Evolutionary conservation across 92 coral and sea anemone genomes (phyloP), one percentile per base, ranked within the genome.

Genomic region (Siderastrea siderea): DNA sequence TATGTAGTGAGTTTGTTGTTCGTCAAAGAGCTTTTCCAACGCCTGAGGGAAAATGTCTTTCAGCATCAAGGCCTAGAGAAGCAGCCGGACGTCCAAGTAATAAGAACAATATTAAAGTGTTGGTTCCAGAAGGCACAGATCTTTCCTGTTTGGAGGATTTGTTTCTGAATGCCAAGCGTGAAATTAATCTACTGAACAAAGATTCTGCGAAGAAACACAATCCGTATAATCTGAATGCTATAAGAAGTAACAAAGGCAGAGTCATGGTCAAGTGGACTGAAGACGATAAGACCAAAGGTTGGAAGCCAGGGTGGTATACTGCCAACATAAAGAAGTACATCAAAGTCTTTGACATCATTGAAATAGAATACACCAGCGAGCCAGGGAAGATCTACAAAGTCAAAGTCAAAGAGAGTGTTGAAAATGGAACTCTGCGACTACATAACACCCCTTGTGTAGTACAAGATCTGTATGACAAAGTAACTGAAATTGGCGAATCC

Each of bases 251-350:
- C 67, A 88, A 83, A 4, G 77, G 71, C 9, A n/a, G n/a, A n/a
- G n/a, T n/a, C n/a, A 48, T 45, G 77, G 52, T 65, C 6, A 87
- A 71, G 19, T 87, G 91, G 81, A 87, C 91, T 1, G 88, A 70
- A 46, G 80, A 69, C 26, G 88, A 87, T n/a, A 64, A 86, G 15
- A 51, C 14, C 44, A 7, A 43, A n/a, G 79, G 77, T 12, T 80
- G 88, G 91, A 87, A 67, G 47, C 91, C 87, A 61, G 91, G 87
- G 59, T 87, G 80, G 91, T 57, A 87, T 55, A 44, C 69, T 66
- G 91, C 68, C 61, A 87, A 75, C 47, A 71, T 80, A 10, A 15
- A 52, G 71, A 80, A 63, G 0, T 87, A 87, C 55, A 49, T 44
- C 15, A 43, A 50, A 44, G 60, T 44, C 19, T 45, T 7, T 15